These are phyloP conservation scores for Eupithecia inturbata DNA, from an alignment of 2,888 invertebrate genomes.

Conservation along the genomic window DNA sequence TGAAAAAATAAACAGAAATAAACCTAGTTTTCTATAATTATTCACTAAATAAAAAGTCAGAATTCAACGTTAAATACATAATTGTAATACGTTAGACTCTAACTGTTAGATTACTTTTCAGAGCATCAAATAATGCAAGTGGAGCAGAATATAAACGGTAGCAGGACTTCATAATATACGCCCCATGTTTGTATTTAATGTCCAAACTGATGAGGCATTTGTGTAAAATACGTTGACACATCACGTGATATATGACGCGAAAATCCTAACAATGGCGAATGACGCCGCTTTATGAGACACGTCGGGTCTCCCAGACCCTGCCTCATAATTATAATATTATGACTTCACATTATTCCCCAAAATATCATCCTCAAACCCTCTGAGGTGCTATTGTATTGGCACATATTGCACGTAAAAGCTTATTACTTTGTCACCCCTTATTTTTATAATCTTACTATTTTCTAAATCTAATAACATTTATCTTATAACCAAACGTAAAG, in stretches of 20 bases:
- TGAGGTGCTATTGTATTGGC: conserved; percentile 57
- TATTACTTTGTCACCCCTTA: conserved; percentile 51
- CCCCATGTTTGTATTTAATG: conserved; percentile 41
- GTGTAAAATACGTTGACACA: conserved; percentile 62
- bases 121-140: not conserved
- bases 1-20: too few relatives aligned
- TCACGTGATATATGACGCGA: conserved; percentile 65
- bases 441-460: conserved; percentile 46
- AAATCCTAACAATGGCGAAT: conserved; percentile 70
- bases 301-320: conserved; percentile 55
- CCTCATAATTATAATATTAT: conserved; percentile 76
- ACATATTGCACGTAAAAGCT: conserved; percentile 53
- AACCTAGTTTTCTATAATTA: too few relatives aligned
- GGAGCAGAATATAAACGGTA: not conserved
- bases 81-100: too few relatives aligned
- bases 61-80: too few relatives aligned
- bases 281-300: conserved; percentile 68
- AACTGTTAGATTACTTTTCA: too few relatives aligned
- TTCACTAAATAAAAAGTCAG: too few relatives aligned
- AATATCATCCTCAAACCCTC: conserved; percentile 55
- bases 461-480: conserved; percentile 47
- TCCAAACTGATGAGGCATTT: conserved; percentile 59
- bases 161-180: conserved; percentile 6
- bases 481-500: conserved; percentile 45
- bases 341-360: conserved; percentile 76